Evolutionary conservation across 2,113 vertebrate species (phyloP).

Genomic region (Ciconia stormi): DNA sequence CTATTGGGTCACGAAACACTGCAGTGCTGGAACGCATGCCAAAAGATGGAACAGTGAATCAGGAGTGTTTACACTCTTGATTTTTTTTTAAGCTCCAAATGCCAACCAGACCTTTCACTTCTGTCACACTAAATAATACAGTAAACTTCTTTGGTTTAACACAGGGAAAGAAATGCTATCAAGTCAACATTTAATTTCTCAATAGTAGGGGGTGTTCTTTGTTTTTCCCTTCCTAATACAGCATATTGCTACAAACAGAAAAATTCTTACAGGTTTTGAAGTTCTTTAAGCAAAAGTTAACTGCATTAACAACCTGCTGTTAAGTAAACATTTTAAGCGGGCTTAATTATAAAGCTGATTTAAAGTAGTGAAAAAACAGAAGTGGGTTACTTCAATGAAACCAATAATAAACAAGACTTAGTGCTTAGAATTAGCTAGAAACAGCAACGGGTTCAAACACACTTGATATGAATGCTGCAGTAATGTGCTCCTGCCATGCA

Average conservation of each 20-base stretch:
- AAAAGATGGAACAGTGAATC: neutral
- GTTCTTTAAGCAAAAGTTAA: neutral
- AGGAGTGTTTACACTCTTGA: slow-evolving; percentile 19
- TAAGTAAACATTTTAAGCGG: neutral
- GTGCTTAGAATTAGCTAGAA: neutral
- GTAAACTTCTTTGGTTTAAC: neutral
- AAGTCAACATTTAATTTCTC: neutral
- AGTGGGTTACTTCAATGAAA: neutral
- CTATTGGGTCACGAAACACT: neutral
- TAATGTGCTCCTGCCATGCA: neutral
- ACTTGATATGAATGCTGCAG: neutral
- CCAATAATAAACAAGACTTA: neutral
- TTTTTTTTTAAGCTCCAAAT: neutral
- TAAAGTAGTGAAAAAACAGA: neutral
- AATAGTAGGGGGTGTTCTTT: neutral
- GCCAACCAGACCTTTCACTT: neutral
- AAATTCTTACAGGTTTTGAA: neutral
- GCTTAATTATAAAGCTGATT: slow-evolving; percentile 19
- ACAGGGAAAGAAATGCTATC: neutral
- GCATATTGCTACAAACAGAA: neutral
- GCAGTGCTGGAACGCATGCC: neutral
- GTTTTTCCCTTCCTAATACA: neutral
- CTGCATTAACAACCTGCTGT: slow-evolving; percentile 7
- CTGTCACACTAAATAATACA: neutral
- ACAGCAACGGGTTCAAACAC: neutral